Conservation (phyloP, 2,888 invertebrate genomes). For the Flexamia atlantica region DNA sequence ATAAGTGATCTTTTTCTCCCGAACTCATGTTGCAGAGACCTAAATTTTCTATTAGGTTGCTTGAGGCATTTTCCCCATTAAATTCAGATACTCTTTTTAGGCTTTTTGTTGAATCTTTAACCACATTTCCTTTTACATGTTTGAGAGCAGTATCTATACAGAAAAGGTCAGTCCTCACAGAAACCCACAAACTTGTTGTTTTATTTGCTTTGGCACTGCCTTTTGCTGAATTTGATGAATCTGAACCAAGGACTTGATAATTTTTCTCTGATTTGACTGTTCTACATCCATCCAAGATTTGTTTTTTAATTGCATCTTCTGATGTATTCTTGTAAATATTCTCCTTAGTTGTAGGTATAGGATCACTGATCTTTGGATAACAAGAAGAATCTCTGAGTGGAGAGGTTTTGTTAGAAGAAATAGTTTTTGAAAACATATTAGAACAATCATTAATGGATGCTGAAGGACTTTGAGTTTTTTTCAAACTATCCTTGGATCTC, state of each 20-base stretch:
- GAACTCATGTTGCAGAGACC: neutral
- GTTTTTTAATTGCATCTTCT: neutral
- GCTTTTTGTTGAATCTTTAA: neutral
- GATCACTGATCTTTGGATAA: neutral
- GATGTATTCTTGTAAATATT: neutral
- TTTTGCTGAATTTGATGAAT: neutral
- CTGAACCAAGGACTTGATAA: neutral
- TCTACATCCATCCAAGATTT: neutral
- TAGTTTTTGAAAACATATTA: neutral
- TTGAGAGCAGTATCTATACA: slow-evolving; percentile 28
- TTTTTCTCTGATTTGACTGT: neutral
- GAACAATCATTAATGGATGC: neutral
- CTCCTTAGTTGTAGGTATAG: neutral
- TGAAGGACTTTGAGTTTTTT: neutral
- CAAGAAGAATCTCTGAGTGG: neutral
- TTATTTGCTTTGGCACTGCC: neutral
- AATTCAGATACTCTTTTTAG: neutral
- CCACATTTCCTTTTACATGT: neutral
- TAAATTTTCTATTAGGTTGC: neutral
- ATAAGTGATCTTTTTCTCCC: neutral
- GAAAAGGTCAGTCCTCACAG: slow-evolving; percentile 10
- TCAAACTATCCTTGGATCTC: neutral
- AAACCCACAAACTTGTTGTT: slow-evolving; percentile 5
- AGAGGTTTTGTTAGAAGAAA: neutral
- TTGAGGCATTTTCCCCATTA: neutral